Percentiles rank a stretch among this genome's conserved stretches.
Evolutionary conservation across 2,113 vertebrate genomes (phyloP).

Genomic region (Zootoca vivipara): DNA sequence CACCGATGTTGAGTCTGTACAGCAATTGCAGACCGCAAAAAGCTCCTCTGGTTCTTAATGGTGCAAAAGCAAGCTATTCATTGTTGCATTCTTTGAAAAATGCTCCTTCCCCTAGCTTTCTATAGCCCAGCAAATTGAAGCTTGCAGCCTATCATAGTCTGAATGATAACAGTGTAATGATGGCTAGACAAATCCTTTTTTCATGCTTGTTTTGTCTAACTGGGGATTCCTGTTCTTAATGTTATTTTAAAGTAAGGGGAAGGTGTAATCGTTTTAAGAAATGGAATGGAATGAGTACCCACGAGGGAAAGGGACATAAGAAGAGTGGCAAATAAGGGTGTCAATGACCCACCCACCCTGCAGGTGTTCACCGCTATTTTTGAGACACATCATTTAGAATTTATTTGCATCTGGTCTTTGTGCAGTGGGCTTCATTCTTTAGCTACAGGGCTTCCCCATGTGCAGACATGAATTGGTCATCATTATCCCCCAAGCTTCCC

Average conservation of each 20-base stretch:
- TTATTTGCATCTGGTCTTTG: background rate
- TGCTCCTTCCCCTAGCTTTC: background rate
- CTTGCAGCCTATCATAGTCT: fast-evolving
- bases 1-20: constrained; percentile 29
- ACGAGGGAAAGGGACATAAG: fast-evolving
- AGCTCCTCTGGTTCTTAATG: constrained; percentile 30
- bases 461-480: background rate
- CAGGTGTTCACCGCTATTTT: background rate
- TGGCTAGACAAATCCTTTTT: background rate
- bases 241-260: fast-evolving
- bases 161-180: background rate
- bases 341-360: background rate
- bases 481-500: background rate
- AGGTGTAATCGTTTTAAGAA: background rate
- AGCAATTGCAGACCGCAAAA: constrained; percentile 43
- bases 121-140: background rate
- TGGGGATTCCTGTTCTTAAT: background rate
- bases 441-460: background rate
- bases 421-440: background rate
- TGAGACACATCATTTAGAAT: background rate
- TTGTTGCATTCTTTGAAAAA: background rate
- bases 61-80: constrained; percentile 44
- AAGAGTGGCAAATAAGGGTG: background rate
- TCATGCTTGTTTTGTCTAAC: background rate
- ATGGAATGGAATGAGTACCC: fast-evolving